Percentiles rank a stretch among this genome's conserved stretches.
These are phyloP conservation scores for Hapalemur alaotrensis DNA, from an alignment of 2,797 vertebrate species.

Conservation along the genomic window DNA sequence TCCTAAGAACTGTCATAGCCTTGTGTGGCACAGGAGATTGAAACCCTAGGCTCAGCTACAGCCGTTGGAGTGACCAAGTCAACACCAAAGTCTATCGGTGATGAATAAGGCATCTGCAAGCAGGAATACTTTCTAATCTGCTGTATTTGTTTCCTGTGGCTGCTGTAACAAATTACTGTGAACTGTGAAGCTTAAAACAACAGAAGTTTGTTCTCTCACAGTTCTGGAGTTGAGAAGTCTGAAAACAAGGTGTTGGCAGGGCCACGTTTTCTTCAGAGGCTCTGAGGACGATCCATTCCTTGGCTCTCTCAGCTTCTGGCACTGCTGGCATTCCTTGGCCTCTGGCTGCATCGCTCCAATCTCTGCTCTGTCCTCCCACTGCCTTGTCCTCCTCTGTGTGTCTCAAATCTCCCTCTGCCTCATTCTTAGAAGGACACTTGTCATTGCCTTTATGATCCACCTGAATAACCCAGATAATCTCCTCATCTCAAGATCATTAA, in stretches of 20 bases:
- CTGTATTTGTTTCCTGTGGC: not conserved
- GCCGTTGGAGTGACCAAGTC: not conserved
- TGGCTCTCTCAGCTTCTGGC: not conserved
- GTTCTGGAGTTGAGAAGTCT: not conserved
- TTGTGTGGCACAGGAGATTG: not conserved
- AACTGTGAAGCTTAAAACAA: not conserved
- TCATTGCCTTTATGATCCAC: not conserved
- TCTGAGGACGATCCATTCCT: not conserved
- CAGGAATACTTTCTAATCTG: not conserved
- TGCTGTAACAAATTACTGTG: not conserved
- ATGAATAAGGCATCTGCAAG: not conserved
- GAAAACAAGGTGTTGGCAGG: not conserved
- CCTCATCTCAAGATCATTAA: not conserved
- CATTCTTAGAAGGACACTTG: not conserved
- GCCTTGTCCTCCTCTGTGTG: not conserved
- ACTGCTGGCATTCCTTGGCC: not conserved
- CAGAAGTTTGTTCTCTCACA: not conserved
- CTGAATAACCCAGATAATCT: not conserved
- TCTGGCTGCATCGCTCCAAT: accelerated
- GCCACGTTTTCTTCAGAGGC: not conserved
- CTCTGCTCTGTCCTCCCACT: not conserved
- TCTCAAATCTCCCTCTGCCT: too few species aligned
- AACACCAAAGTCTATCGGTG: not conserved
- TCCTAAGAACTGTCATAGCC: not conserved
- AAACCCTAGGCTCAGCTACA: not conserved